phyloP scores from a whole-genome alignment of 2,888 invertebrate species.

The Stenchaetothrips biformis region DNA sequence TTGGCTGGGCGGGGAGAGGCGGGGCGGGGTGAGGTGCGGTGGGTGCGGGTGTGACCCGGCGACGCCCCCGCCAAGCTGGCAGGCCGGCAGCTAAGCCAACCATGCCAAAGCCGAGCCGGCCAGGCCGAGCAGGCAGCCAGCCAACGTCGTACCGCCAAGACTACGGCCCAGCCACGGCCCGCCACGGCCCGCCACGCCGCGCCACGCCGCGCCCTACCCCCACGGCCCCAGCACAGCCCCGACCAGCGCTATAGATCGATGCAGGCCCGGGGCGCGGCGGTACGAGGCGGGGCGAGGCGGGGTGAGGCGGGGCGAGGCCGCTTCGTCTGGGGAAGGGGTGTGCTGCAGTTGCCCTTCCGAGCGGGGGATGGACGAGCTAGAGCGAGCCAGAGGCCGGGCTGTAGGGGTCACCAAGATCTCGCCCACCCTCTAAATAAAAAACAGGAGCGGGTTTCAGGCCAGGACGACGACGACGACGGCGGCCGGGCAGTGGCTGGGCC shows the following conservation, averaged over 20 bases:
- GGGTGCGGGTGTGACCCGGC: conserved; percentile 4
- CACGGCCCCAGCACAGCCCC: neutral
- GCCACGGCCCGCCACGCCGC: neutral
- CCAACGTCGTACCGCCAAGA: neutral
- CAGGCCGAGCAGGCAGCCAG: neutral
- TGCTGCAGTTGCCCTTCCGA: no score
- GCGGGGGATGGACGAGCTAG: no score
- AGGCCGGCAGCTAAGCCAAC: no score
- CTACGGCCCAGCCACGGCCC: neutral
- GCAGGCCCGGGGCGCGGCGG: neutral
- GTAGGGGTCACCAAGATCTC: no score
- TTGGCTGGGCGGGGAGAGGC: neutral
- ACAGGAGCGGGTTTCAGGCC: no score
- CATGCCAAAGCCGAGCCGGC: neutral
- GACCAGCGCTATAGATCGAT: conserved; percentile 22
- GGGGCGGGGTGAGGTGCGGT: neutral
- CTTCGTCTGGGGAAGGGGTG: no score
- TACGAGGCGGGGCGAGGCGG: neutral
- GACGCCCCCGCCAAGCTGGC: neutral
- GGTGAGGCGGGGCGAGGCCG: no score
- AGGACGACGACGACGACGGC: no score
- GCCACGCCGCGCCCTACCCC: neutral
- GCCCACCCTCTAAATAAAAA: no score
- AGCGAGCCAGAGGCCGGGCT: no score
- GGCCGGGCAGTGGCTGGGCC: no score